These are phyloP conservation scores for Phoebastria nigripes DNA, from an alignment of 2,797 vertebrate genomes.

Conservation along the genomic window DNA sequence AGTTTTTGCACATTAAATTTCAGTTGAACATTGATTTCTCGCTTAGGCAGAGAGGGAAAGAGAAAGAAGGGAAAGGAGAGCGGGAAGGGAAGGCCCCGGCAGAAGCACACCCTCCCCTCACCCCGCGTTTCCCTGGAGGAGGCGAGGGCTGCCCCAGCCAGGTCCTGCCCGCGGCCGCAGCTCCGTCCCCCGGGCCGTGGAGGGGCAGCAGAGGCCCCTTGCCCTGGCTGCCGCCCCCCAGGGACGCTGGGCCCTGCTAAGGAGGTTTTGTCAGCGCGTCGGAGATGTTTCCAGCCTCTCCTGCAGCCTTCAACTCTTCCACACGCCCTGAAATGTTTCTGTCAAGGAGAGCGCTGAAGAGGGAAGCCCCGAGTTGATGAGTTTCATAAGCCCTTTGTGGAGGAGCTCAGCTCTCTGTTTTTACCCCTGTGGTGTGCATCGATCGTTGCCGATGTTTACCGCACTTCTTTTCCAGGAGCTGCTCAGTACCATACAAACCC, in stretches of 20 bases:
- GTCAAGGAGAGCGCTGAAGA: background rate
- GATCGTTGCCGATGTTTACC: background rate
- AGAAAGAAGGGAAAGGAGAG: background rate
- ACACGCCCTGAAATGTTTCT: background rate
- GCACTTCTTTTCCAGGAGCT: background rate
- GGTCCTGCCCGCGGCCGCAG: background rate
- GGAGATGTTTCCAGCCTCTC: background rate
- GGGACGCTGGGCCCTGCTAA: background rate
- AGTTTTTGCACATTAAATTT: background rate
- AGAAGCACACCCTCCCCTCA: background rate
- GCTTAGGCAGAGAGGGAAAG: background rate
- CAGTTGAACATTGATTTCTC: background rate
- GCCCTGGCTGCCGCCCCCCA: accelerated
- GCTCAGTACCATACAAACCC: background rate
- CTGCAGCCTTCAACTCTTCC: background rate
- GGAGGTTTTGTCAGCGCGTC: background rate
- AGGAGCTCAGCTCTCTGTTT: background rate
- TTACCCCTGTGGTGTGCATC: background rate
- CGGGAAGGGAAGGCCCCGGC: background rate
- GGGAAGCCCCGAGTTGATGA: background rate
- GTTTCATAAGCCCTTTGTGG: background rate
- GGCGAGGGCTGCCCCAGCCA: background rate
- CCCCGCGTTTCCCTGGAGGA: background rate
- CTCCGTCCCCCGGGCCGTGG: background rate
- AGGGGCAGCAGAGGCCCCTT: background rate